phyloP scores from a whole-genome alignment of 2,113 vertebrate species.

The Aptenodytes forsteri region DNA sequence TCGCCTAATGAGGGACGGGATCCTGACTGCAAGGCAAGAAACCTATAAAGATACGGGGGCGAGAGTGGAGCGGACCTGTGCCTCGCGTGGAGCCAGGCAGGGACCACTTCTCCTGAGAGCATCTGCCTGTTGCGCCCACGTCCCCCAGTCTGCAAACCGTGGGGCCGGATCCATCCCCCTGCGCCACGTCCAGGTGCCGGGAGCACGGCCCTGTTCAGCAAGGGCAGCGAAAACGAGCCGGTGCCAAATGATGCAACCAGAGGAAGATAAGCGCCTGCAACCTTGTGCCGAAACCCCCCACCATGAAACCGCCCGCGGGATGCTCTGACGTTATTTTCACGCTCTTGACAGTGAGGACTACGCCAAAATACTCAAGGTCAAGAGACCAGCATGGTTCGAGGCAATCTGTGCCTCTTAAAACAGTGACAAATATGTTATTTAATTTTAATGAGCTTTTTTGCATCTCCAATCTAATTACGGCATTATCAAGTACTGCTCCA shows the following conservation, averaged over 20 bases:
- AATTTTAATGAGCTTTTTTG: conserved; percentile 86
- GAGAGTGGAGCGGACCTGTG: fast-evolving
- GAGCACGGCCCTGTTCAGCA: fast-evolving
- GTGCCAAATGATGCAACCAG: fast-evolving
- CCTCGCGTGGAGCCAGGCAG: background rate
- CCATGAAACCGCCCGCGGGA: background rate
- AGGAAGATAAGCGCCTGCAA: background rate
- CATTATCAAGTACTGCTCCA: conserved; percentile 82
- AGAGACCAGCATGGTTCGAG: conserved; percentile 77
- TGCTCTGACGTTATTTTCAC: background rate
- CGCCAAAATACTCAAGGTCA: conserved; percentile 78
- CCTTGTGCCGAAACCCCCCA: fast-evolving
- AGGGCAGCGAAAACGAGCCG: fast-evolving
- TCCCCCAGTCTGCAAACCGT: fast-evolving
- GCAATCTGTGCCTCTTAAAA: conserved; percentile 81
- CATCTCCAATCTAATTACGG: conserved; percentile 85
- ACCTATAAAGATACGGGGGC: fast-evolving
- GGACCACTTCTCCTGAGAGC: background rate
- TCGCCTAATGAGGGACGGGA: fast-evolving
- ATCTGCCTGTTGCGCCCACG: fast-evolving
- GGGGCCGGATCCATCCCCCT: fast-evolving
- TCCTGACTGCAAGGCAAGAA: fast-evolving
- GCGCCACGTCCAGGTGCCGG: fast-evolving
- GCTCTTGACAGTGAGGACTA: conserved; percentile 41
- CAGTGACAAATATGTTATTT: conserved; percentile 86